Base-by-base conservation (phyloP, 1,140 invertebrate species). In the Drosophila sp. region DNA sequence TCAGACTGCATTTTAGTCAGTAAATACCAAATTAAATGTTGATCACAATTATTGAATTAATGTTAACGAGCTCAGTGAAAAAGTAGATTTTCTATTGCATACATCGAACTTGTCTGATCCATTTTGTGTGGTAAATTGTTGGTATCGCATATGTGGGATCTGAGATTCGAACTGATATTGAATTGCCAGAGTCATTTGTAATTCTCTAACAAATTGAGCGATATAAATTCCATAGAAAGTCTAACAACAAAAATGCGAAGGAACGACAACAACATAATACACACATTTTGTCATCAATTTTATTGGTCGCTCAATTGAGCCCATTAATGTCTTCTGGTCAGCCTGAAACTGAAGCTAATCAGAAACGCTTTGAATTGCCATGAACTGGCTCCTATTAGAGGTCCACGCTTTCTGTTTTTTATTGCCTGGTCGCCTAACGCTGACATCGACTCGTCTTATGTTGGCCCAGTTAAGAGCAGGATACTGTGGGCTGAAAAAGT, bases 241-340 rank as follows among this genome's bases (percentile, higher is more conserved):
- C 38, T 38, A 41, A 34, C 51, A 21, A 4, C 2, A 13, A 29
- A 45, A 13, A 29, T n/a, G n/a, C n/a, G 27, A 36, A 69, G 18
- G n/a, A 32, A 38, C 25, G 34, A 16, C 27, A 9, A 32, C 14
- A 8, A 27, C 27, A 58, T 29, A 27, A 57, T 38, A 54, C 46
- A 73, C 48, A 34, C 51, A 70, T 74, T 69, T 70, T 57, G 53
- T 63, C 58, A 62, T 53, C 64, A 57, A 70, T 63, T 74, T 74
- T 69, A 74, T 74, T 74, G 64, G 27, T 16, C 45, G 38, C 51
- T 74, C 66, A 74, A 74, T 74, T 74, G 72, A 61, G 43, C 36
- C 66, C 72, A 74, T 74, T 74, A 74, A 74, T 41, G n/a, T 50
- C 25, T 72, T 64, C 50, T 57, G 67, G 69, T 66, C 51, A 48